Base-by-base conservation (phyloP, 1,140 invertebrate genomes). In the Lasaia peninsularis region DNA sequence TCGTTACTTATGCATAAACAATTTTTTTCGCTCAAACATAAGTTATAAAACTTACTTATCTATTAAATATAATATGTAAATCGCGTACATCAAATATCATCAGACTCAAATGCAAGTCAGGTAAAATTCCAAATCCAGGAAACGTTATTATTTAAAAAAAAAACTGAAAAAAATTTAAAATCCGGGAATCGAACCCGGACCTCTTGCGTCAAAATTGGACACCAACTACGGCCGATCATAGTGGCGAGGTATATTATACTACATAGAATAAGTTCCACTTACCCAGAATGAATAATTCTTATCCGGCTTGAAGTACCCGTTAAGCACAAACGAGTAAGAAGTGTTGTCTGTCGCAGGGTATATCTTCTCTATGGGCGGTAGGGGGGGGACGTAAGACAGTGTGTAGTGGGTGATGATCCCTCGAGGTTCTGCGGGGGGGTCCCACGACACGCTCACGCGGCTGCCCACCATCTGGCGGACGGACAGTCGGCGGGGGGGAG, bases 251-350 rank as follows among this genome's bases (percentile, higher is more conserved):
- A 32, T 9, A n/a, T 7, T 32, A 57, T 55, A 12, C 56, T 16
- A 34, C 2, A 62, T 14, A 37, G 28, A 18, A 10, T 20, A 85
- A 8, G 1, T 40, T 28, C 24, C 8, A 4, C 85, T 87, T 78
- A 94, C 94, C 93, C 93, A 95, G 83, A 96, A 95, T 0, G 92
- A 92, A 77, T 96, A 96, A 54, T 91, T 92, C 2, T 73, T 81
- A 14, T 91, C 90, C 12, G 92, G 90, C 52, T 91, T 84, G 65
- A 95, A 96, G 57, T 90, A 86, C 2, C 91, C 89, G 4, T 93
- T 77, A 2, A 91, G 63, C 18, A 91, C 85, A 2, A 91, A 32
- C 72, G 73, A 64, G n/a, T 92, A 71, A 86, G 92, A 71, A 72
- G 92, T 71, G 75, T 74, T 32, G 88, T 90, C 57, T 1, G 59